phyloP scores from a whole-genome alignment of 2,888 invertebrate genomes.

The Tachina lurida region DNA sequence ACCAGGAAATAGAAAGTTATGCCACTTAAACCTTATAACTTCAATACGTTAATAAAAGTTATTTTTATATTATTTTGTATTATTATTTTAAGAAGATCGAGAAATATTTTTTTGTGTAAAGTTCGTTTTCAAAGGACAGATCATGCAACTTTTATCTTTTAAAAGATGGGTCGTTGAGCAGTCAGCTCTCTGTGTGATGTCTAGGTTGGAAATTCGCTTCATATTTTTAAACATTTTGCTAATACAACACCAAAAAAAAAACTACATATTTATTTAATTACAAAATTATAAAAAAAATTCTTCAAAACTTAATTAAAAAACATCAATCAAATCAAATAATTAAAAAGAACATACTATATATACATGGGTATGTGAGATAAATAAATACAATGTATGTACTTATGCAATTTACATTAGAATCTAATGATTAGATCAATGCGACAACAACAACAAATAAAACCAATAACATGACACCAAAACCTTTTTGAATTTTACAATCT shows the following conservation, averaged over 20 bases:
- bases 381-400: conserved; percentile 36
- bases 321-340: conserved; percentile 25
- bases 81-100: too few relatives aligned
- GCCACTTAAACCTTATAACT: too few relatives aligned
- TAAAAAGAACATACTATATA: not conserved
- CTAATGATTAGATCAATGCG: conserved; percentile 44
- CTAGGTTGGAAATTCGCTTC: not conserved
- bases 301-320: conserved; percentile 3
- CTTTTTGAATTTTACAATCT: conserved; percentile 52
- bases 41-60: too few relatives aligned
- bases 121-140: too few relatives aligned
- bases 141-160: too few relatives aligned
- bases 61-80: too few relatives aligned
- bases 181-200: not conserved
- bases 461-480: conserved; percentile 32
- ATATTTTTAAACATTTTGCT: conserved; percentile 41
- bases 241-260: not conserved
- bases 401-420: conserved; percentile 61
- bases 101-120: too few relatives aligned
- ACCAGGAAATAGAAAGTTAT: too few relatives aligned
- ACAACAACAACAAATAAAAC: conserved; percentile 42
- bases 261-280: not conserved
- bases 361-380: too few relatives aligned
- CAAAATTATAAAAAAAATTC: conserved; percentile 8
- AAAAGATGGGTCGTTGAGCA: too few relatives aligned